These are phyloP conservation scores for Fragariocoptes setiger DNA, from an alignment of 1,140 invertebrate species.

Conservation along the genomic window DNA sequence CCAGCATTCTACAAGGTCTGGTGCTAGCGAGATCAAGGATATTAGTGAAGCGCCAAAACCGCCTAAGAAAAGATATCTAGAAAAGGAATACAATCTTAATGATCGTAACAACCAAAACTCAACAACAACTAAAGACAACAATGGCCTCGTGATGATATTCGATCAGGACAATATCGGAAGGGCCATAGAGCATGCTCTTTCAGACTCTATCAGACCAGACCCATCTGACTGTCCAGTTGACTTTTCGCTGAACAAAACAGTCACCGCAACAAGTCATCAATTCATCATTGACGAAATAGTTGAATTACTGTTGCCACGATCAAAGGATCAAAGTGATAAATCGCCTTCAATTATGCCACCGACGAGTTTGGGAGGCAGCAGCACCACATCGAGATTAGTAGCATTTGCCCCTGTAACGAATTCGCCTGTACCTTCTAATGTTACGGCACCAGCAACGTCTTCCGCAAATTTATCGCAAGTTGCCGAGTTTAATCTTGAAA, in stretches of 20 bases:
- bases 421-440: too few relatives aligned
- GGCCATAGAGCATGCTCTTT: not conserved
- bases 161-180: not conserved
- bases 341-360: too few relatives aligned
- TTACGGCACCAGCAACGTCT: not conserved
- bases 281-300: not conserved
- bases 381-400: not conserved
- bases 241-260: not conserved
- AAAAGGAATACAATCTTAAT: slow-evolving; percentile 10
- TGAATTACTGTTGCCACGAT: not conserved
- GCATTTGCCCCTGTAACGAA: not conserved
- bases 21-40: not conserved
- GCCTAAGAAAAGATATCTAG: slow-evolving; percentile 23
- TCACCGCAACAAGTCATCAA: not conserved
- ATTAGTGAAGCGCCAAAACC: slow-evolving; percentile 19
- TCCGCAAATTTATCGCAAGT: not conserved
- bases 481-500: not conserved
- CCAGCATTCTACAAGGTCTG: not conserved
- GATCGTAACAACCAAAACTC: too few relatives aligned
- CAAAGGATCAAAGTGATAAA: too few relatives aligned
- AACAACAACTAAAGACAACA: not conserved
- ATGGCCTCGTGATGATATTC: not conserved
- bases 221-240: not conserved
- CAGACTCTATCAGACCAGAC: not conserved
- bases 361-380: not conserved